Evolutionary conservation across 2,797 vertebrate species (phyloP).

Genomic region (Melanotaenia boesemani): DNA sequence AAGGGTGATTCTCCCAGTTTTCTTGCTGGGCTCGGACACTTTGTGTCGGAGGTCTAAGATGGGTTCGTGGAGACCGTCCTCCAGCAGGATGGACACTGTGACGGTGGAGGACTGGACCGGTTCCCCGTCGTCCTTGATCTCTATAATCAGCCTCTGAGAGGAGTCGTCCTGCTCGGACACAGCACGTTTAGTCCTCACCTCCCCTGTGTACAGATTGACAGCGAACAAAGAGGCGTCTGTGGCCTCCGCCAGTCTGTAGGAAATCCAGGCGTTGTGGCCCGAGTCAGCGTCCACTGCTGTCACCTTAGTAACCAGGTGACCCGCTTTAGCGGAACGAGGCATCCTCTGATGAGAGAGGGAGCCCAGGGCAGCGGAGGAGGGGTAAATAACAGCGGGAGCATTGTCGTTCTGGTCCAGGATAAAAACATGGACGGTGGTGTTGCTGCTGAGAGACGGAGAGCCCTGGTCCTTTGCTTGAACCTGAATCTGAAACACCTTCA

Average conservation of each 20-base stretch:
- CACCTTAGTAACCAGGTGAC: constrained; percentile 82
- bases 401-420: constrained; percentile 85
- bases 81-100: constrained; percentile 73
- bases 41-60: constrained; percentile 70
- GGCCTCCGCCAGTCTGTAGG: constrained; percentile 83
- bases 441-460: constrained; percentile 76
- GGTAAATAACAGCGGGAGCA: constrained; percentile 81
- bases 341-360: constrained; percentile 79
- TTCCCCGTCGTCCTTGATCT: constrained; percentile 80
- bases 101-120: constrained; percentile 76
- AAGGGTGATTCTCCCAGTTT: constrained; percentile 71
- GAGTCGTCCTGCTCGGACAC: constrained; percentile 80
- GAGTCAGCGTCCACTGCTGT: constrained; percentile 88
- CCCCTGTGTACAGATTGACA: constrained; percentile 86
- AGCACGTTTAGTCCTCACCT: constrained; percentile 84
- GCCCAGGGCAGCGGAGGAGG: constrained; percentile 71
- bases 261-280: constrained; percentile 89
- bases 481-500: constrained; percentile 74
- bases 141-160: constrained; percentile 80
- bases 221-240: constrained; percentile 82
- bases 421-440: constrained; percentile 80
- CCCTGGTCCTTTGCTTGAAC: constrained; percentile 81
- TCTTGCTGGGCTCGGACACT: constrained; percentile 60
- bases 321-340: constrained; percentile 71
- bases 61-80: constrained; percentile 75